Percentiles rank a stretch among this genome's conserved stretches.
These are phyloP conservation scores for Esox niger DNA, from an alignment of 2,113 vertebrate species.

Conservation along the genomic window DNA sequence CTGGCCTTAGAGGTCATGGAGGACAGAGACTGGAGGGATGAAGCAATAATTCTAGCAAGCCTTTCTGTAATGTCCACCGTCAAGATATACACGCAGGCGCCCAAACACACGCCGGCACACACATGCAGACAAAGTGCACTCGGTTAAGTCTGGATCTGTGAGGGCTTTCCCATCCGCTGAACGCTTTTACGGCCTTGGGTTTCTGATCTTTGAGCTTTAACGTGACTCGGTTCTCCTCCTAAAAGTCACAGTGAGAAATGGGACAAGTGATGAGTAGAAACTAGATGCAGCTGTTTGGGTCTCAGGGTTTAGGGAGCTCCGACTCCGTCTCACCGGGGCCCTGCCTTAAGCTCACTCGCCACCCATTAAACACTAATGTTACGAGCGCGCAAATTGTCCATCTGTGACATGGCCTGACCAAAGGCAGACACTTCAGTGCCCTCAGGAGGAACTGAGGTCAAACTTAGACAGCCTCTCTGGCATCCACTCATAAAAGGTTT, in stretches of 20 bases:
- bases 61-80: not conserved
- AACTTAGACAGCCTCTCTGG: conserved; percentile 24
- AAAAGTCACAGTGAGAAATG: conserved; percentile 46
- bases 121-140: not conserved
- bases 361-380: conserved; percentile 49
- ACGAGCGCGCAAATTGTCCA: conserved; percentile 49
- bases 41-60: not conserved
- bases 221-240: conserved; percentile 26
- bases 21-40: not conserved
- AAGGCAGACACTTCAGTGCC: conserved; percentile 31
- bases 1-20: conserved; percentile 15
- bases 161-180: not conserved
- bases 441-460: conserved; percentile 21
- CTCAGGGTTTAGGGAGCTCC: conserved; percentile 26
- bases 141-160: not conserved
- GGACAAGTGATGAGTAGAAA: conserved; percentile 47
- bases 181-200: conserved; percentile 29
- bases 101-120: not conserved
- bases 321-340: conserved; percentile 27
- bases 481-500: conserved; percentile 40
- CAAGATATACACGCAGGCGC: not conserved
- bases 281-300: conserved; percentile 57
- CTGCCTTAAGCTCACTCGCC: conserved; percentile 26
- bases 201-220: conserved; percentile 23
- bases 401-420: conserved; percentile 45